Conservation (phyloP, 2,888 invertebrate genomes). For the Nomada flava region DNA sequence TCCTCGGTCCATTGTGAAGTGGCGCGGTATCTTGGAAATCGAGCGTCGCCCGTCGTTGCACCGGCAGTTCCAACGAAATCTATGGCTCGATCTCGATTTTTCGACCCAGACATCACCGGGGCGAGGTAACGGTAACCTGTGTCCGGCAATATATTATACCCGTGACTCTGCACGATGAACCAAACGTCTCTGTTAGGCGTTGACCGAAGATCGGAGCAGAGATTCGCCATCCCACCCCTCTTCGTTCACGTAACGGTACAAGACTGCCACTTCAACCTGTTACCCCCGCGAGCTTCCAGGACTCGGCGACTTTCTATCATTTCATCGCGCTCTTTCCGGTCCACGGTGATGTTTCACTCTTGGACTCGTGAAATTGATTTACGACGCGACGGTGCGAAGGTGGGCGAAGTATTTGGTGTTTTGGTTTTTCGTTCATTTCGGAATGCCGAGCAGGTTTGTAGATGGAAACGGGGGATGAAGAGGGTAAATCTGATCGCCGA, state of each 20-base stretch:
- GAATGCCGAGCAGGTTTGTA: too few relatives aligned
- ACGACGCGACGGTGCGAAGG: background rate
- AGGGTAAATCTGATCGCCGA: too few relatives aligned
- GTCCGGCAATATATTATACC: slow-evolving; percentile 77
- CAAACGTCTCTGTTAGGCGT: slow-evolving; percentile 75
- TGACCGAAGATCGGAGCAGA: slow-evolving; percentile 66
- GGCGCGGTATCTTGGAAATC: slow-evolving; percentile 49
- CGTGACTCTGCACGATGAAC: slow-evolving; percentile 58
- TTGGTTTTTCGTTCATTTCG: too few relatives aligned
- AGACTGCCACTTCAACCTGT: slow-evolving; percentile 52
- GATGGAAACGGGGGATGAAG: too few relatives aligned
- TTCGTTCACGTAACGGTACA: slow-evolving; percentile 56
- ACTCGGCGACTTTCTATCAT: background rate
- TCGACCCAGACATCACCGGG: slow-evolving; percentile 55
- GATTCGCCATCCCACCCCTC: slow-evolving; percentile 62
- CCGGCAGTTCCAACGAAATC: slow-evolving; percentile 56
- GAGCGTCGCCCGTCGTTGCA: slow-evolving; percentile 45
- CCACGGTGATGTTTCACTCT: background rate
- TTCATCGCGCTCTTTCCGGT: background rate
- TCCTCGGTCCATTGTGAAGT: slow-evolving; percentile 20
- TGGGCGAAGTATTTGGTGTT: background rate
- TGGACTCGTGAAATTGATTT: slow-evolving; percentile 9
- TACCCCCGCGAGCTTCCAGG: slow-evolving; percentile 24
- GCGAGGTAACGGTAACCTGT: slow-evolving; percentile 72
- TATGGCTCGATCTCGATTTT: slow-evolving; percentile 65